These are phyloP conservation scores for Sceloporus tristichus DNA, from an alignment of 2,113 vertebrate genomes.

Conservation along the genomic window DNA sequence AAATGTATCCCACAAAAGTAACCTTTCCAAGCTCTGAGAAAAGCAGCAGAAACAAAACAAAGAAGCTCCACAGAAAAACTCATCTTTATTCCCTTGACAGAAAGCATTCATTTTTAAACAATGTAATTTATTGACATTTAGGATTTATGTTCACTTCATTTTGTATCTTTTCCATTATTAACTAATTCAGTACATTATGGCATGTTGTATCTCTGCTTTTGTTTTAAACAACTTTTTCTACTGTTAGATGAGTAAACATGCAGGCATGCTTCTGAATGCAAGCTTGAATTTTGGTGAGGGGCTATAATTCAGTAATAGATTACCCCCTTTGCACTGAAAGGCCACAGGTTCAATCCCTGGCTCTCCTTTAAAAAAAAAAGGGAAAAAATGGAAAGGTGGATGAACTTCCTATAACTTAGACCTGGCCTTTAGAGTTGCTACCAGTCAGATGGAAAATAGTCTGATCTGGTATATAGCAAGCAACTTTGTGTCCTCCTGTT, in stretches of 20 bases:
- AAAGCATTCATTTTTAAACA: too few relatives aligned
- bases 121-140: too few relatives aligned
- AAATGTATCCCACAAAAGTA: too few relatives aligned
- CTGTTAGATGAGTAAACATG: neutral
- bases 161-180: too few relatives aligned
- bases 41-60: too few relatives aligned
- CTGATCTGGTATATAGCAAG: neutral
- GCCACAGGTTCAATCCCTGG: neutral
- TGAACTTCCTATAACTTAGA: neutral
- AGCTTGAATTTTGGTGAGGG: neutral
- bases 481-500: neutral
- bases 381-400: neutral
- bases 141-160: too few relatives aligned
- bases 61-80: too few relatives aligned
- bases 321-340: neutral
- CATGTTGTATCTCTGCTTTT: neutral
- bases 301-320: neutral
- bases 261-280: neutral
- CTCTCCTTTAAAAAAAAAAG: neutral
- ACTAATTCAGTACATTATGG: too few relatives aligned
- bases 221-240: neutral
- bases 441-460: neutral
- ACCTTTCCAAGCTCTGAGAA: too few relatives aligned
- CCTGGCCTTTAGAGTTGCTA: neutral
- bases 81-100: too few relatives aligned